phyloP scores from a whole-genome alignment of 2,888 invertebrate species.

The Philonicus albiceps region DNA sequence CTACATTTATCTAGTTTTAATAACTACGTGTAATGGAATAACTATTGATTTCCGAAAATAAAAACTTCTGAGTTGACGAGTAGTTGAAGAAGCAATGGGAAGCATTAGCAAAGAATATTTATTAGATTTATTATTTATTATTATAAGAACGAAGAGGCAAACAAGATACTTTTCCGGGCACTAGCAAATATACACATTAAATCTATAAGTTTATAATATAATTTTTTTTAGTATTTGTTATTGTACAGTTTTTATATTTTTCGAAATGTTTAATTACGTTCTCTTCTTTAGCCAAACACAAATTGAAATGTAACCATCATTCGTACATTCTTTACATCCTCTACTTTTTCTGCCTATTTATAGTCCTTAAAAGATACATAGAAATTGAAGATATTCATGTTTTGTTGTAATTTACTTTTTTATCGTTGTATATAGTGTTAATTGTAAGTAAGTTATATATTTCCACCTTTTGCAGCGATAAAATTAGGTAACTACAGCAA shows the following conservation, averaged over 20 bases:
- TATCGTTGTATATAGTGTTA: not conserved
- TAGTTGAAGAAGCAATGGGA: not conserved
- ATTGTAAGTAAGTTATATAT: not conserved
- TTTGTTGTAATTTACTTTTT: not conserved
- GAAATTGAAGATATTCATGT: not conserved
- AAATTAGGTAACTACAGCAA: not conserved
- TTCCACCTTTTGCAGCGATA: not conserved
- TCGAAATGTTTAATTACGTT: constrained; percentile 18
- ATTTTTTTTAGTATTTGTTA: constrained; percentile 29
- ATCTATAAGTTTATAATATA: not conserved
- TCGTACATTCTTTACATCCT: not conserved
- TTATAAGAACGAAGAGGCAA: not conserved
- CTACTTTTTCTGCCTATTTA: not conserved
- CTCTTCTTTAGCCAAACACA: not conserved
- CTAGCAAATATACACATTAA: constrained; percentile 32
- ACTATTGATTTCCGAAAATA: not conserved
- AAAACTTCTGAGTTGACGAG: not conserved
- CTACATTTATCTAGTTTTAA: constrained; percentile 26
- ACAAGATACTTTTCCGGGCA: constrained; percentile 23
- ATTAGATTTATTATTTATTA: no score
- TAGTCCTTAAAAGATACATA: not conserved
- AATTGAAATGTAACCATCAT: not conserved
- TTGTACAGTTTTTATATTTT: constrained; percentile 19
- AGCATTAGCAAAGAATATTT: not conserved
- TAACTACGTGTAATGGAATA: not conserved